Evolutionary conservation across 2,797 vertebrate species (phyloP).

Genomic region (Lutra lutra): DNA sequence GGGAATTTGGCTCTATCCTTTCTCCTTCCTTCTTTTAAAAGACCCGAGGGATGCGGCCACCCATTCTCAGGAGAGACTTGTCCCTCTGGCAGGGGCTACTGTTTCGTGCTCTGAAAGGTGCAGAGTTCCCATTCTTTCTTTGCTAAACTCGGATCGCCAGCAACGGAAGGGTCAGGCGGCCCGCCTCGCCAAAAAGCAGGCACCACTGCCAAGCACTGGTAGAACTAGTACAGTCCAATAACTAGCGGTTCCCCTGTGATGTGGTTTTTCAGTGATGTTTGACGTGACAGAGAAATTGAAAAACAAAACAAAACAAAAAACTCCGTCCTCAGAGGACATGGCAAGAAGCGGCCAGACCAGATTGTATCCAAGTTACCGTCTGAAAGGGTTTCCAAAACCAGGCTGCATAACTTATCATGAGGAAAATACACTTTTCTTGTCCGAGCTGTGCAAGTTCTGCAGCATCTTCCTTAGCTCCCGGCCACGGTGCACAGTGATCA

Average conservation of each 20-base stretch:
- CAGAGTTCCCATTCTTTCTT: background rate
- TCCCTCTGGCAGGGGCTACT: background rate
- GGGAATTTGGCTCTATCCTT: background rate
- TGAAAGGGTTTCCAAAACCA: conserved; percentile 43
- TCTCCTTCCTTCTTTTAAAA: conserved; percentile 10
- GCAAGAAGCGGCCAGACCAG: background rate
- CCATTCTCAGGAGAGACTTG: background rate
- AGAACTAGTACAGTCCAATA: fast-evolving
- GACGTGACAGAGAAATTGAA: background rate
- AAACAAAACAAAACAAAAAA: background rate
- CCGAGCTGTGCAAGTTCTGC: background rate
- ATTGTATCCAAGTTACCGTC: background rate
- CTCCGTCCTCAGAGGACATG: background rate
- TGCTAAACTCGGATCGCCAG: background rate
- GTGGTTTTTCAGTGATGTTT: background rate
- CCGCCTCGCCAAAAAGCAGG: background rate
- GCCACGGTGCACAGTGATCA: background rate
- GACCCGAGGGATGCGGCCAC: background rate
- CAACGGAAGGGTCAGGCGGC: background rate
- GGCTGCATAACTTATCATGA: background rate
- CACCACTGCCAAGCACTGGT: background rate
- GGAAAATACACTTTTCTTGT: background rate
- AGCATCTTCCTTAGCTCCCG: background rate
- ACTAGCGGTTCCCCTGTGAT: background rate
- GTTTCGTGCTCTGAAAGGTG: background rate